A percentile compares a stretch with the other conserved stretches of the same genome.
Evolutionary conservation across 2,888 invertebrate genomes (phyloP).

Genomic region (Megastigmus dorsalis): DNA sequence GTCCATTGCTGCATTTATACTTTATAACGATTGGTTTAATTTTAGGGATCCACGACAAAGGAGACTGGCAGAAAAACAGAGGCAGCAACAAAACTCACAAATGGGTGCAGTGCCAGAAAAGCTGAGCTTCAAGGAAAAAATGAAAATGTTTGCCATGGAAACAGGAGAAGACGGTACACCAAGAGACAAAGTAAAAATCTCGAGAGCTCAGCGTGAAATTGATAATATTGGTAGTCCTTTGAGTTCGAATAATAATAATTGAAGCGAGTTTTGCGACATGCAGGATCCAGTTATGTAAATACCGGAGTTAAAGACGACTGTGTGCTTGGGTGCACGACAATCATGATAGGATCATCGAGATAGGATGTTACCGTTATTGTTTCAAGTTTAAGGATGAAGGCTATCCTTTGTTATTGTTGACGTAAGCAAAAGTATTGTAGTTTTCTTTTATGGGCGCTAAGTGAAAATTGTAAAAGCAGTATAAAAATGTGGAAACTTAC

Average conservation of each 20-base stretch:
- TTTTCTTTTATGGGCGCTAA: conserved; percentile 40
- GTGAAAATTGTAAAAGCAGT: conserved; percentile 21
- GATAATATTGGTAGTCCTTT: conserved; percentile 80
- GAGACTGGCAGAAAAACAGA: conserved; percentile 87
- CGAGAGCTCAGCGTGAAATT: conserved; percentile 95
- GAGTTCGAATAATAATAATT: conserved; percentile 63
- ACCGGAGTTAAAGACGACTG: conserved; percentile 27
- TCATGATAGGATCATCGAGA: conserved; percentile 47
- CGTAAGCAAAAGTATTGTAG: conserved; percentile 46
- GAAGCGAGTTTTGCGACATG: conserved; percentile 8
- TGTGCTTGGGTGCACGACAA: conserved; percentile 50
- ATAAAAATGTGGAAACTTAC: conserved; percentile 22
- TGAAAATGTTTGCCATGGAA: conserved; percentile 99
- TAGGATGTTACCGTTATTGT: conserved; percentile 51
- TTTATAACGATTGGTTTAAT: too few species aligned
- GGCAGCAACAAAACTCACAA: conserved; percentile 79
- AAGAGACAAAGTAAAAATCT: conserved; percentile 96
- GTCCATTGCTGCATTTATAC: too few species aligned
- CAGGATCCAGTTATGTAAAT: conserved; percentile 43
- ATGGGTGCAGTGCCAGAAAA: conserved; percentile 89
- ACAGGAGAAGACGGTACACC: conserved; percentile 95
- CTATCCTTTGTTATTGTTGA: conserved; percentile 52
- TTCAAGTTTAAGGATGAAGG: conserved; percentile 48
- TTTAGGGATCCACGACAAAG: conserved; percentile 90
- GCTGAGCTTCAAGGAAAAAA: conserved; percentile 97